These are phyloP conservation scores for Pseudachorutes palmiensis DNA, from an alignment of 1,140 invertebrate species.

Conservation along the genomic window DNA sequence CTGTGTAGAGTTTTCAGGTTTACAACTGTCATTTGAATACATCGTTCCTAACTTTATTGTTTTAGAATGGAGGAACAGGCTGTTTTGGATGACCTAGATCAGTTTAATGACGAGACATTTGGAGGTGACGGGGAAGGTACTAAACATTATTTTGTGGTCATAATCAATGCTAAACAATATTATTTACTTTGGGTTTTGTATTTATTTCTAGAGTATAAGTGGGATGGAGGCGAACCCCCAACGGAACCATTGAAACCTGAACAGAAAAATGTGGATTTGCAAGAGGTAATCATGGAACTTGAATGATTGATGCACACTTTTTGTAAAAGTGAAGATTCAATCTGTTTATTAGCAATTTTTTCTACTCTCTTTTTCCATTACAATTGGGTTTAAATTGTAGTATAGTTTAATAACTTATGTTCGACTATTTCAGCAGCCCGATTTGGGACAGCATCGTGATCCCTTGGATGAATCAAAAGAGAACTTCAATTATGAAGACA, in stretches of 20 bases:
- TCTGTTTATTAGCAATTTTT: not conserved
- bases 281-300: not conserved
- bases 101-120: slow-evolving; percentile 37
- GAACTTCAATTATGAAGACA: slow-evolving; percentile 32
- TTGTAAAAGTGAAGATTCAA: not conserved
- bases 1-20: too few relatives aligned
- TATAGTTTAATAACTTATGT: too few relatives aligned
- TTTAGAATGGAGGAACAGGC: too few relatives aligned
- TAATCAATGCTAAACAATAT: not conserved
- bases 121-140: slow-evolving; percentile 27
- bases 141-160: not conserved
- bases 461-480: slow-evolving; percentile 5
- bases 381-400: too few relatives aligned
- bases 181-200: not conserved
- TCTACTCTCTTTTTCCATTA: too few relatives aligned
- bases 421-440: too few relatives aligned
- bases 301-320: not conserved
- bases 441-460: too few relatives aligned
- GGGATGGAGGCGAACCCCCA: slow-evolving; percentile 21
- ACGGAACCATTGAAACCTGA: not conserved
- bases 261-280: not conserved
- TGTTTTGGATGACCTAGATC: slow-evolving; percentile 29
- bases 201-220: slow-evolving; percentile 27
- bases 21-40: too few relatives aligned
- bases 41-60: too few relatives aligned